phyloP scores from a whole-genome alignment of 2,888 invertebrate species.

The Pollenia amentaria region DNA sequence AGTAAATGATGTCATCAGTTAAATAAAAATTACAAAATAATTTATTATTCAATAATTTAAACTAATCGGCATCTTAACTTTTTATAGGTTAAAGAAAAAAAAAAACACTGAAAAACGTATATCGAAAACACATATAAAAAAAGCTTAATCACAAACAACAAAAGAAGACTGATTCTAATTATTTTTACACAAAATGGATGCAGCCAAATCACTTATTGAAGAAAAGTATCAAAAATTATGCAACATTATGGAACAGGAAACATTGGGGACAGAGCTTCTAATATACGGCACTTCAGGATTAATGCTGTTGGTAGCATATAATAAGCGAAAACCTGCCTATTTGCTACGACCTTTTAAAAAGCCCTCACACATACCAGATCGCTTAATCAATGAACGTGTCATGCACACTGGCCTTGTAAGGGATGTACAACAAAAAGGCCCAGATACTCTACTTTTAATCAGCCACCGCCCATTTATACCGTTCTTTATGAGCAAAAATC shows the following conservation, averaged over 20 bases:
- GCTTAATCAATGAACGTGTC: slow-evolving; percentile 79
- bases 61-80: slow-evolving; percentile 63
- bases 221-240: slow-evolving; percentile 80
- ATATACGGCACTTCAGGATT: slow-evolving; percentile 80
- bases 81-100: slow-evolving; percentile 56
- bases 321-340: slow-evolving; percentile 80
- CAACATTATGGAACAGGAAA: slow-evolving; percentile 81
- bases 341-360: slow-evolving; percentile 81
- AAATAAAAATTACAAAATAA: slow-evolving; percentile 45
- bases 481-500: slow-evolving; percentile 78
- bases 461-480: slow-evolving; percentile 80
- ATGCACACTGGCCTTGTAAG: slow-evolving; percentile 80
- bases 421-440: slow-evolving; percentile 79
- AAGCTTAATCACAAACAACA: slow-evolving; percentile 25
- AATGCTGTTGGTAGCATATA: slow-evolving; percentile 80
- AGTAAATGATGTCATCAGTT: slow-evolving; percentile 69
- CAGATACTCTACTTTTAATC: slow-evolving; percentile 80
- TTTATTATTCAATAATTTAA: slow-evolving; percentile 51
- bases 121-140: background rate
- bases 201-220: slow-evolving; percentile 73
- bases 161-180: slow-evolving; percentile 35
- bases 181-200: slow-evolving; percentile 75
- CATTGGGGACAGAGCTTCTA: slow-evolving; percentile 78
- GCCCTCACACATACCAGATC: slow-evolving; percentile 81
- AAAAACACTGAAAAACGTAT: slow-evolving; percentile 26